phyloP scores from a whole-genome alignment of 2,888 invertebrate genomes.

The Xestobium rufovillosum region DNA sequence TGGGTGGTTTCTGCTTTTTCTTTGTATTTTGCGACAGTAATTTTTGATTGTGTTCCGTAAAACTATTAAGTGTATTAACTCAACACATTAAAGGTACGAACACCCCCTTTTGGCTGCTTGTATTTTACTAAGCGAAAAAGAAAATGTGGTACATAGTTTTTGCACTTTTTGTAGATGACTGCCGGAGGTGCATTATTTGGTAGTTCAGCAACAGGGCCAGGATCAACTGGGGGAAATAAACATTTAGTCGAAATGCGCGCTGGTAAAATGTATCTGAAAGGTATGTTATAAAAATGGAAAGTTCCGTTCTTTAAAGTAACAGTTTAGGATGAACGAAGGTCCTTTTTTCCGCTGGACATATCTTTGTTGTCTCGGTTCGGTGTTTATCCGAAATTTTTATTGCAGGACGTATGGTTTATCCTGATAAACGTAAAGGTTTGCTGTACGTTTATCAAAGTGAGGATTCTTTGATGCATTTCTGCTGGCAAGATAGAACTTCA shows the following conservation, averaged over 20 bases:
- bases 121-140: too few relatives aligned
- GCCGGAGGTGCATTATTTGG: constrained; percentile 68
- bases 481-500: constrained; percentile 96
- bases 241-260: constrained; percentile 93
- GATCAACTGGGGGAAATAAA: constrained; percentile 75
- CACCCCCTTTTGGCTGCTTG: too few relatives aligned
- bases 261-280: constrained; percentile 92
- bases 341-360: too few relatives aligned
- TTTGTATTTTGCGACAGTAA: too few relatives aligned
- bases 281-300: constrained; percentile 40
- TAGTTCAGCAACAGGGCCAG: constrained; percentile 65
- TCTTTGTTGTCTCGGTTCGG: constrained; percentile 2
- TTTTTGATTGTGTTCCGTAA: too few relatives aligned
- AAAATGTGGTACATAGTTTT: too few relatives aligned
- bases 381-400: neutral
- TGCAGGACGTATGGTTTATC: constrained; percentile 72
- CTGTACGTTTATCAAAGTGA: constrained; percentile 94
- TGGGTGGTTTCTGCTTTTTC: too few relatives aligned
- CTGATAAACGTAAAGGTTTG: constrained; percentile 91
- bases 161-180: too few relatives aligned
- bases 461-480: constrained; percentile 97
- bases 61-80: too few relatives aligned
- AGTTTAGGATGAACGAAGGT: too few relatives aligned
- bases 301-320: neutral
- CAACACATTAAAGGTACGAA: too few relatives aligned